Evolutionary conservation across 2,888 invertebrate species (phyloP), one percentile per base, ranked within the genome.

Genomic region (Cryptocephalus primarius): DNA sequence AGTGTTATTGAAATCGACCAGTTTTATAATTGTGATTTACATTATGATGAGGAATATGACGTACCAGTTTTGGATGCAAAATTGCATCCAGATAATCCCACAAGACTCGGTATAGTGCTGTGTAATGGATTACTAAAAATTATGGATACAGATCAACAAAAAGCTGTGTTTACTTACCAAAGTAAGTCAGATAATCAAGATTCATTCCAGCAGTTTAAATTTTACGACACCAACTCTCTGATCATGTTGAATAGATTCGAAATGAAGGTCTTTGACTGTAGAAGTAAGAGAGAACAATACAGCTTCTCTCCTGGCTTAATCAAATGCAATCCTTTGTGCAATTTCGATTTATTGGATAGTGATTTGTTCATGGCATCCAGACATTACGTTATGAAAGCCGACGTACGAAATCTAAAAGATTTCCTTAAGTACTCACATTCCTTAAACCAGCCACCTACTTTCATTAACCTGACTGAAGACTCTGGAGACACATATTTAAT

Each of bases 361-460:
- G 45, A 39, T 9, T 38, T 60, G 22, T 39, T 57, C 36, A 43
- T 57, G 11, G 43, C 47, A 10, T 48, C 58, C 10, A 44, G 53
- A 42, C 60, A 59, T 48, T 59, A 59, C 46, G 34, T 59, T 1
- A 44, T 59, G 33, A 58, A 55, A 51, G 49, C 55, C 9, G 56
- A 58, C 53, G 39, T 56, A 32, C 45, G 57, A 32, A 10, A 47
- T 13, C 40, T 52, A 9, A 39, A 55, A 39, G 39, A 56, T 36
- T 14, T 47, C 11, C 48, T 39, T 9, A 38, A 54, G 36, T 56
- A 53, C 43, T 51, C 56, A 13, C 60, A 60, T 47, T 48, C 54
- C 8, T 39, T 58, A 38, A 47, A 44, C n/a, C 38, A 45, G 36
- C 42, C 56, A 32, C 59, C 61, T 9, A 50, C 55, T 45, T 60